Percentiles rank a stretch among this genome's conserved stretches.
phyloP scores from a whole-genome alignment of 2,888 invertebrate genomes.

The Steinernema scapterisci region DNA sequence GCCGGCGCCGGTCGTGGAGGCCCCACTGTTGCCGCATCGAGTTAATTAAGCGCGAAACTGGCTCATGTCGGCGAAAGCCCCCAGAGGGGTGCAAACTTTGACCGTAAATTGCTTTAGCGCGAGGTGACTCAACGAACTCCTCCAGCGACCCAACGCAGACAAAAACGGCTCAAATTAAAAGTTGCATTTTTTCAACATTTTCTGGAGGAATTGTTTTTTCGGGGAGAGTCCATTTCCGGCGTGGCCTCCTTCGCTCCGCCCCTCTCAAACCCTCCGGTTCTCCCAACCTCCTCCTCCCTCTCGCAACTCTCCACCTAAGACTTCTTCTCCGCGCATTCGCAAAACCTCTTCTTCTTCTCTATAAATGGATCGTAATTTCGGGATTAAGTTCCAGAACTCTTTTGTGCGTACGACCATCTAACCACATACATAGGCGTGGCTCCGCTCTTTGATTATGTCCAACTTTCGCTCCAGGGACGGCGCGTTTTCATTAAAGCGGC shows the following conservation, averaged over 20 bases:
- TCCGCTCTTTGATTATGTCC: background rate
- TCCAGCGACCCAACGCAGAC: too few relatives aligned
- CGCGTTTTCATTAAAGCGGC: background rate
- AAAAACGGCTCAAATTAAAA: too few relatives aligned
- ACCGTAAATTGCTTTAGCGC: background rate
- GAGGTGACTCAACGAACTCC: too few relatives aligned
- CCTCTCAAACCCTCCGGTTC: background rate
- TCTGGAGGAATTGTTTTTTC: too few relatives aligned
- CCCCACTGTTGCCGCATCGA: background rate
- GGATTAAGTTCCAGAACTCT: background rate
- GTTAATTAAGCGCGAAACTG: slow-evolving; percentile 9
- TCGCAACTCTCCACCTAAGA: too few relatives aligned
- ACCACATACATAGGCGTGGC: background rate
- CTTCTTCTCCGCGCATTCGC: background rate
- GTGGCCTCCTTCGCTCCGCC: too few relatives aligned
- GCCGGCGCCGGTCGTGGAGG: background rate
- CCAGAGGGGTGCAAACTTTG: background rate
- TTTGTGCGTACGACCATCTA: background rate
- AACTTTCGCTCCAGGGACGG: too few relatives aligned
- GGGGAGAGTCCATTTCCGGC: too few relatives aligned
- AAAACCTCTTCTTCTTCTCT: background rate
- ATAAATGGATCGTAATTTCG: slow-evolving; percentile 4
- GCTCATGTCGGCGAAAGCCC: background rate
- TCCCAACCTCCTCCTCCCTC: too few relatives aligned
- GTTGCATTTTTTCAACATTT: too few relatives aligned